Percentiles rank a stretch among this genome's conserved stretches.
These are phyloP conservation scores for Australoheros scitulus DNA, from an alignment of 2,113 vertebrate genomes.

Conservation along the genomic window DNA sequence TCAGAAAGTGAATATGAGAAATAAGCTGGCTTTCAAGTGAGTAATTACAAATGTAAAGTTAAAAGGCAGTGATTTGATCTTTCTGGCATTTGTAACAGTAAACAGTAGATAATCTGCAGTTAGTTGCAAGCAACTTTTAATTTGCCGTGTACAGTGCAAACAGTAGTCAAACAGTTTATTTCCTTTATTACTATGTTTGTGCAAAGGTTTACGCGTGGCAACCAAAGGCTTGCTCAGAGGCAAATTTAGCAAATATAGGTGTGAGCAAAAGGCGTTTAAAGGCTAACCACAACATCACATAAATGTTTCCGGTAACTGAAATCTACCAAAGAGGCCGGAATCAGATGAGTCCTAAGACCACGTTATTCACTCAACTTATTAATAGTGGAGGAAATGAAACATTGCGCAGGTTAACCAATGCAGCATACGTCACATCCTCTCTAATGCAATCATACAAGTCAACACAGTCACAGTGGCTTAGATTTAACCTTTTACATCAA, in stretches of 20 bases:
- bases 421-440: neutral
- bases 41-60: neutral
- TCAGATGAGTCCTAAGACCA: too few relatives aligned
- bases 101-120: too few relatives aligned
- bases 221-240: neutral
- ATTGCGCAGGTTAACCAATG: neutral
- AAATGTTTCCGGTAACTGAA: neutral
- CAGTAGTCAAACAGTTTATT: neutral
- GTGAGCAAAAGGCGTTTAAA: neutral
- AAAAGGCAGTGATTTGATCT: neutral
- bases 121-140: neutral
- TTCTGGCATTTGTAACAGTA: neutral
- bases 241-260: neutral
- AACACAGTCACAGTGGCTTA: neutral
- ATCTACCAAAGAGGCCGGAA: neutral
- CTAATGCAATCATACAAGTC: neutral
- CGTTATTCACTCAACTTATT: neutral
- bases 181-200: neutral
- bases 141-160: neutral
- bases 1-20: slow-evolving; percentile 16
- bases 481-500: neutral
- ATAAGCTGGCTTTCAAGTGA: neutral
- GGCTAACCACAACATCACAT: neutral
- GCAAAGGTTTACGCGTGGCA: neutral
- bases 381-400: neutral